phyloP scores from a whole-genome alignment of 2,888 invertebrate genomes.

The Nowickia ferox region DNA sequence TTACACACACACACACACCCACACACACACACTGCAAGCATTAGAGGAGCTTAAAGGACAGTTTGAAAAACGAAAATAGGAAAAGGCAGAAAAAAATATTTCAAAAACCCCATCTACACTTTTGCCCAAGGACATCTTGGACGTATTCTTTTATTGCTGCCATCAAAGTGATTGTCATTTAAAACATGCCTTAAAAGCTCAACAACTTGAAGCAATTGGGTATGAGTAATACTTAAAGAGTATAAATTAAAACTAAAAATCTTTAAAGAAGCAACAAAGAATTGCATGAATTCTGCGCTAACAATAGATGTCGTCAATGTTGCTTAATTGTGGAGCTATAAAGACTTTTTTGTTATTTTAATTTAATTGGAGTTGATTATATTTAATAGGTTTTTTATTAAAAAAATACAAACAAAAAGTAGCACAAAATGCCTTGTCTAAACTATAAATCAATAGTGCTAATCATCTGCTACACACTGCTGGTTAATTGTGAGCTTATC shows the following conservation, averaged over 20 bases:
- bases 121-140: conserved; percentile 38
- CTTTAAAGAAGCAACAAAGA: conserved; percentile 2
- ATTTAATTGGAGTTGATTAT: not conserved
- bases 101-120: not conserved
- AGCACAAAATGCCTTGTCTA: conserved; percentile 54
- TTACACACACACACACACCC: not conserved
- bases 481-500: conserved; percentile 39
- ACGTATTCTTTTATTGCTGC: conserved; percentile 43
- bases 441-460: conserved; percentile 35
- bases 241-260: conserved; percentile 11
- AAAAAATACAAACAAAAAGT: not conserved
- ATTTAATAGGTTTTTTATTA: not conserved
- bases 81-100: not conserved
- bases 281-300: conserved; percentile 34
- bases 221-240: not conserved
- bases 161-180: conserved; percentile 57
- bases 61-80: conserved; percentile 40
- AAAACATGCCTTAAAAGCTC: conserved; percentile 10
- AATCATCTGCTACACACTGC: conserved; percentile 39
- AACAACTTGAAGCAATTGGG: conserved; percentile 47
- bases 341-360: conserved; percentile 21
- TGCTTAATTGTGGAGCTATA: not conserved
- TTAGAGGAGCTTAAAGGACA: conserved; percentile 48
- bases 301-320: conserved; percentile 50
- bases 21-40: conserved; percentile 2